phyloP scores from a whole-genome alignment of 2,888 invertebrate genomes.

The Crematogaster levior region DNA sequence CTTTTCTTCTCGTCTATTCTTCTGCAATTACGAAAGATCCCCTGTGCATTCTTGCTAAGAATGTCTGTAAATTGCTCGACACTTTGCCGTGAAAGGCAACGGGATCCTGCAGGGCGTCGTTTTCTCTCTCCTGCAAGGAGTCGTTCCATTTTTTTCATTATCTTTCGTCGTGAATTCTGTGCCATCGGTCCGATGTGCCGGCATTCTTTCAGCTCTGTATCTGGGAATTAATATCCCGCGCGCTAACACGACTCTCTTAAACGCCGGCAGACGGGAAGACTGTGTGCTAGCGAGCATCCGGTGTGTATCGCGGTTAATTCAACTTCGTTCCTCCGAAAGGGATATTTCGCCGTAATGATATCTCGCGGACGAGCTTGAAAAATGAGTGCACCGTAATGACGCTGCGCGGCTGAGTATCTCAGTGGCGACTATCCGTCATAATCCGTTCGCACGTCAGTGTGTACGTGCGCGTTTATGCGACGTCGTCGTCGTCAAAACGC shows the following conservation, averaged over 20 bases:
- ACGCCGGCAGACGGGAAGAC: background rate
- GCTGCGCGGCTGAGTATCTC: slow-evolving; percentile 60
- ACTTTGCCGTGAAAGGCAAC: background rate
- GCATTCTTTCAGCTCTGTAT: slow-evolving; percentile 46
- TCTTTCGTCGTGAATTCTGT: slow-evolving; percentile 15
- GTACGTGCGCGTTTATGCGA: slow-evolving; percentile 18
- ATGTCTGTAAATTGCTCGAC: background rate
- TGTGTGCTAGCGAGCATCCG: slow-evolving; percentile 15
- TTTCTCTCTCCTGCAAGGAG: background rate
- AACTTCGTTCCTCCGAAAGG: slow-evolving; percentile 36
- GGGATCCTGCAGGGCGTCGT: background rate
- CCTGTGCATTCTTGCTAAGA: background rate
- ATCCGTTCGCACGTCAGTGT: slow-evolving; percentile 59
- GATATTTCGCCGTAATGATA: slow-evolving; percentile 65
- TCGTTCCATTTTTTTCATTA: slow-evolving; percentile 58
- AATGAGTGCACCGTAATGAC: slow-evolving; percentile 65
- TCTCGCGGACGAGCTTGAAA: slow-evolving; percentile 62
- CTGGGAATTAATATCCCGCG: slow-evolving; percentile 60
- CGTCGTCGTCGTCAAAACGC: background rate
- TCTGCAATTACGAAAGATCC: background rate
- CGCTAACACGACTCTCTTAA: slow-evolving; percentile 43
- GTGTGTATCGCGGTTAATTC: slow-evolving; percentile 58
- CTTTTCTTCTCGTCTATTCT: background rate
- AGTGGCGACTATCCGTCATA: slow-evolving; percentile 68
- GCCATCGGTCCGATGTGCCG: slow-evolving; percentile 5